A percentile compares a stretch with the other conserved stretches of the same genome.
phyloP scores from a whole-genome alignment of 2,888 invertebrate genomes.

The Archaeoteleia sp. region DNA sequence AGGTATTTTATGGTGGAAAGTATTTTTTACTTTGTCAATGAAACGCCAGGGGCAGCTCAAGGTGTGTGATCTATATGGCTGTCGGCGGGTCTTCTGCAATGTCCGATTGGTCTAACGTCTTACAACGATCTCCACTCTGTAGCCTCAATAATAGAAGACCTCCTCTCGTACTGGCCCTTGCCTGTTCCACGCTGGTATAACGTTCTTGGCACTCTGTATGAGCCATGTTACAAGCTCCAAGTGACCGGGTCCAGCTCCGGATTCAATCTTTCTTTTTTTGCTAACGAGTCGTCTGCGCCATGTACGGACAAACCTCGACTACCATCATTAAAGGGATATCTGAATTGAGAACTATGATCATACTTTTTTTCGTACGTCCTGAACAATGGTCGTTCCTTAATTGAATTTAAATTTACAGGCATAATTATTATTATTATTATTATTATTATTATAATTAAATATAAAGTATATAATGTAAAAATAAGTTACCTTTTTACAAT shows the following conservation, averaged over 20 bases:
- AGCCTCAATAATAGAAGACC: constrained; percentile 68
- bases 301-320: constrained; percentile 49
- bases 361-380: constrained; percentile 37
- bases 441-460: no score
- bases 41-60: constrained; percentile 34
- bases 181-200: constrained; percentile 51
- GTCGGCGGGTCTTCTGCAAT: constrained; percentile 49
- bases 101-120: constrained; percentile 62
- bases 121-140: constrained; percentile 69
- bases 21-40: no score
- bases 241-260: constrained; percentile 47
- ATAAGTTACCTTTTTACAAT: no score
- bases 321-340: constrained; percentile 50
- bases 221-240: constrained; percentile 51
- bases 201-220: constrained; percentile 50
- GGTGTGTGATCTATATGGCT: constrained; percentile 49
- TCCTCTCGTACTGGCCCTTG: constrained; percentile 53
- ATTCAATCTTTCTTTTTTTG: constrained; percentile 47
- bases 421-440: no score
- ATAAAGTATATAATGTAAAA: no score
- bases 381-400: constrained; percentile 34
- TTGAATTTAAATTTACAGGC: constrained; percentile 38
- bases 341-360: constrained; percentile 45
- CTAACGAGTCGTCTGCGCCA: constrained; percentile 43
- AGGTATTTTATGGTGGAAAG: no score